Base-by-base conservation (phyloP, 2,113 vertebrate genomes). In the Hemiscyllium ocellatum region DNA sequence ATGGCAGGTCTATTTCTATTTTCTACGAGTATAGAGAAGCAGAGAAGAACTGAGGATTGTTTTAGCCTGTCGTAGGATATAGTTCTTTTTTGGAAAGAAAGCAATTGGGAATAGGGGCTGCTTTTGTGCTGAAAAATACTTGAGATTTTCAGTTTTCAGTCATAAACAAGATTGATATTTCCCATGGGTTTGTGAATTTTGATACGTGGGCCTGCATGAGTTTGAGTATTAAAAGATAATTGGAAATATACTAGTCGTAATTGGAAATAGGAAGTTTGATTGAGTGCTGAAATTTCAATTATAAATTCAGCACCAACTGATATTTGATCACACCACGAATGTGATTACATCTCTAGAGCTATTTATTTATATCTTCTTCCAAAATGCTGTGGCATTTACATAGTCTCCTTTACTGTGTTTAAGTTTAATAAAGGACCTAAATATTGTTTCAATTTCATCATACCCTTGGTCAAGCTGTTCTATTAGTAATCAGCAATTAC, bases 241-340 rank as follows among this genome's bases (percentile, higher is more conserved):
- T n/a, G 6, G 61, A 93, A 93, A 66, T 93, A 66, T 90, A 61
- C 52, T 13, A n/a, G 52, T 19, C 56, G 50, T 65, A 66, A 93
- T 93, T 93, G 89, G n/a, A 19, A n/a, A 91, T 65, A 91, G 86
- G 37, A 37, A 93, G 65, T 6, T 66, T 65, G 89, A 65, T n/a
- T 37, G 61, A 93, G 37, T 33, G 33, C n/a, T 93, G 89, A 93
- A 26, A 89, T 89, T 89, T 33, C 86, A 56, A 93, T 93, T 93
- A 37, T 93, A 93, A 66, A 66, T 93, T 6, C 56, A 93, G 89
- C 89, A 37, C 29, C 66, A 52, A 37, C 8, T 66, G 56, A 93
- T 93, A 66, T 93, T 93, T 93, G 33, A 93, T 93, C 89, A 93
- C n/a, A 33, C 61, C 4, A 37, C n/a, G 33, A 37, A 91, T n/a